Evolutionary conservation across 2,113 vertebrate species (phyloP).

Genomic region (Thunnus thynnus): DNA sequence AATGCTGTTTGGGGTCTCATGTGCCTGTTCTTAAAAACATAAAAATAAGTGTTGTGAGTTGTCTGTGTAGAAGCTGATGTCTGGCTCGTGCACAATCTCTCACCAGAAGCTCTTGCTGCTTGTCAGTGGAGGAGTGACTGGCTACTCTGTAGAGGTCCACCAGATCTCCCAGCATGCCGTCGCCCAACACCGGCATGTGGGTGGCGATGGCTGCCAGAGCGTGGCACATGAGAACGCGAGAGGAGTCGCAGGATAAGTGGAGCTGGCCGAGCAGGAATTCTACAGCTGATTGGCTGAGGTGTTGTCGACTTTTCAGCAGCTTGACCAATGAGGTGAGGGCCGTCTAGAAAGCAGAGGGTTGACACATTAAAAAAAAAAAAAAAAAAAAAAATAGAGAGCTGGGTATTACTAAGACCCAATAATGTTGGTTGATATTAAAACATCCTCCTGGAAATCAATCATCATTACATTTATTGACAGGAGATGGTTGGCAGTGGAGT

Average conservation of each 20-base stretch:
- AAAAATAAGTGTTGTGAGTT: neutral
- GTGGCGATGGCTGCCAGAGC: slow-evolving; percentile 95
- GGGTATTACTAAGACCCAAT: too few relatives aligned
- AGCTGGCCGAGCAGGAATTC: slow-evolving; percentile 94
- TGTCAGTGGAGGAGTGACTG: slow-evolving; percentile 89
- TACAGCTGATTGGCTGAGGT: slow-evolving; percentile 93
- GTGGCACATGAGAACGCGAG: slow-evolving; percentile 93
- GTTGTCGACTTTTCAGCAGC: slow-evolving; percentile 91
- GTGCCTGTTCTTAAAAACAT: neutral
- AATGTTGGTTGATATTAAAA: too few relatives aligned
- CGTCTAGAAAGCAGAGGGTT: slow-evolving; percentile 81
- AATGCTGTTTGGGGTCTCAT: neutral
- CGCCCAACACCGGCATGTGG: slow-evolving; percentile 93
- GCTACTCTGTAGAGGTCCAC: slow-evolving; percentile 94
- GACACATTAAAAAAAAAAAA: neutral
- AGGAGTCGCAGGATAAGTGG: slow-evolving; percentile 90
- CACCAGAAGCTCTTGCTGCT: slow-evolving; percentile 97
- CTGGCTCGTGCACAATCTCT: slow-evolving; percentile 54
- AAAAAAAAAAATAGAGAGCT: neutral
- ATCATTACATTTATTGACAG: too few relatives aligned
- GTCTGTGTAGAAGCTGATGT: neutral
- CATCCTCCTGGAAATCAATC: too few relatives aligned
- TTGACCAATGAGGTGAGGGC: slow-evolving; percentile 93
- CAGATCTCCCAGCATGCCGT: slow-evolving; percentile 95
- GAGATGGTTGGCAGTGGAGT: too few relatives aligned